phyloP scores from a whole-genome alignment of 2,888 invertebrate genomes.

The Leucozona laternaria region DNA sequence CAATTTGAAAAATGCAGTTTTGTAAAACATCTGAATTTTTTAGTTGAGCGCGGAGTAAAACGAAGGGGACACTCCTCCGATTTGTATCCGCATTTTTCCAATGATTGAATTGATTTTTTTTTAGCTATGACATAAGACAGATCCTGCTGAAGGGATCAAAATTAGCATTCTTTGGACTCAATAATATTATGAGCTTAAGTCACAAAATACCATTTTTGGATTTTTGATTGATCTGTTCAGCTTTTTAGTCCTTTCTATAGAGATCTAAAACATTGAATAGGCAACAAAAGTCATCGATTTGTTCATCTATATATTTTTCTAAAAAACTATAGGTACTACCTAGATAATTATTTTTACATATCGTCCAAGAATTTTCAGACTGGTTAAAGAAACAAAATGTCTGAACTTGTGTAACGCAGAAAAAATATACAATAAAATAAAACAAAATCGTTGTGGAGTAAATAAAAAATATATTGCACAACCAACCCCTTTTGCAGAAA shows the following conservation, averaged over 20 bases:
- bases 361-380: background rate
- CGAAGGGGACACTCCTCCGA: no score
- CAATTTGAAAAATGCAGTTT: no score
- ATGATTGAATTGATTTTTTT: no score
- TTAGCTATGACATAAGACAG: no score
- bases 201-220: background rate
- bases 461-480: constrained; percentile 50
- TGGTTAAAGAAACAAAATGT: constrained; percentile 18
- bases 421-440: background rate
- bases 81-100: no score
- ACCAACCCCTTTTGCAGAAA: constrained; percentile 31
- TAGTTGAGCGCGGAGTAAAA: no score
- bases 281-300: background rate
- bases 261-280: no score
- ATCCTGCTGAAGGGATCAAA: no score
- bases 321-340: background rate
- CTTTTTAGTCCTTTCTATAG: no score
- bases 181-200: no score
- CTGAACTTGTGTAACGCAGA: constrained; percentile 33
- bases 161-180: no score
- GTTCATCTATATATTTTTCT: background rate
- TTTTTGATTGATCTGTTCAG: background rate
- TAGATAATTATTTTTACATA: background rate
- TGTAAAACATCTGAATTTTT: no score
- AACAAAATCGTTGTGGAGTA: background rate